Evolutionary conservation across 2,797 vertebrate genomes (phyloP).

Genomic region (Eulemur mongoz): DNA sequence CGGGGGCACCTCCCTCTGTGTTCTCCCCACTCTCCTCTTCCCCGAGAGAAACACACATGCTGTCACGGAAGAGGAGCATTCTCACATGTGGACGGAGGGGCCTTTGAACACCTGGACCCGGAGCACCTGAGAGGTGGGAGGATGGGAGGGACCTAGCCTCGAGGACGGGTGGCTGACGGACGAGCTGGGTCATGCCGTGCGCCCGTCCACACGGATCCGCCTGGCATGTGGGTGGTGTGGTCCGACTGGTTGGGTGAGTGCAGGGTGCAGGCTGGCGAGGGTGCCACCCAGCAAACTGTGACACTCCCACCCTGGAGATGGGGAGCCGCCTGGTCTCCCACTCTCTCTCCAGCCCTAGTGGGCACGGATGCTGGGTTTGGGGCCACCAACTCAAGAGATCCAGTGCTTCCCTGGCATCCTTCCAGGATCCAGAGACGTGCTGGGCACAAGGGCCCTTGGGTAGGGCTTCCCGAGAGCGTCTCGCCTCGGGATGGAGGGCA

Average conservation of each 20-base stretch:
- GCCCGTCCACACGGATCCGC: background rate
- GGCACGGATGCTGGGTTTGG: background rate
- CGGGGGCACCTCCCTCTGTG: background rate
- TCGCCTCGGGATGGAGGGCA: background rate
- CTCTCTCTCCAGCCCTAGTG: background rate
- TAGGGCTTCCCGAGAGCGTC: background rate
- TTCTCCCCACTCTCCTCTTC: background rate
- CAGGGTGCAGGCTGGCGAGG: constrained; percentile 14
- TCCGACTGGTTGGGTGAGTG: constrained; percentile 63
- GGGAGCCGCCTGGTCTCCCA: background rate
- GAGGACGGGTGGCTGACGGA: background rate
- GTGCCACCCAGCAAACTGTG: background rate
- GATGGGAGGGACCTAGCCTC: background rate
- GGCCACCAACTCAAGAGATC: background rate
- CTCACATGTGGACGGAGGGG: background rate
- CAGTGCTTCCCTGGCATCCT: background rate
- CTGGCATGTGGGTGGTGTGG: constrained; percentile 60
- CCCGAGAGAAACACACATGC: background rate
- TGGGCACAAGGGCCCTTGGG: background rate
- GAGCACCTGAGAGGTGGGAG: background rate
- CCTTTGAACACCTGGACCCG: background rate
- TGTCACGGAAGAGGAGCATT: background rate
- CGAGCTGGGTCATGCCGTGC: constrained; percentile 64
- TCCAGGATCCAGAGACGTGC: background rate
- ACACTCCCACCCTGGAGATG: background rate